Base-by-base conservation (phyloP, 2,797 vertebrate species). In the Masticophis lateralis region DNA sequence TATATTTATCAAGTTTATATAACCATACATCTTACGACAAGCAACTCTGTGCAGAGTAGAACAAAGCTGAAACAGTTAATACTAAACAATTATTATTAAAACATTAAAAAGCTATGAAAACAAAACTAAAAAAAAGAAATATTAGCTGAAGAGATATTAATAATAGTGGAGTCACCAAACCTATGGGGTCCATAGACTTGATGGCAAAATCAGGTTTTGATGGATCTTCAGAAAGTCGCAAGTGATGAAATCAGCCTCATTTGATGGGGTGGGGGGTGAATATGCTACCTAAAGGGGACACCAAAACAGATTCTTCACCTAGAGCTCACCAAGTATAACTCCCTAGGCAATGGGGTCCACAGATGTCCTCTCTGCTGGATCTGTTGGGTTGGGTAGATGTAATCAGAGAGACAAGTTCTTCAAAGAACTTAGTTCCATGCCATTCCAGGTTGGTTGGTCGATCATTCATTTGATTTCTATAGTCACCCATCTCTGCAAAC, bases 191-290 rank as follows among this genome's bases (percentile, higher is more conserved):
- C 27, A n/a, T 11, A n/a, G 0, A n/a, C 28, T 11, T 66, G 27
- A 66, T 66, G 63, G 11, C 63, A n/a, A 66, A 66, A n/a, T 13
- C 63, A 66, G 63, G 28, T 66, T 66, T n/a, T n/a, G 28, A 66
- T 66, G 63, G 4, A n/a, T 66, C 63, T 66, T n/a, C 28, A n/a
- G 63, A 66, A 66, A n/a, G 63, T 66, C 63, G n/a, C n/a, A 66
- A 14, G 63, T n/a, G 28, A 66, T 66, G 63, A 66, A 66, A 12
- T 28, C 28, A 14, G 28, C 4, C 12, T 66, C 4, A 13, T 27
- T 60, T 60, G 1, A 4, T 4, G 47, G 47, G 47, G 47, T 4
- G 4, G 3, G 22, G 2, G 20, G 59, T 0, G 22, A 10, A 0
- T 22, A 60, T 14, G 63, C 63, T n/a, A 12, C 63, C 14, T 66